Evolutionary conservation across 2,888 invertebrate genomes (phyloP).

Genomic region (Sturmia bella): DNA sequence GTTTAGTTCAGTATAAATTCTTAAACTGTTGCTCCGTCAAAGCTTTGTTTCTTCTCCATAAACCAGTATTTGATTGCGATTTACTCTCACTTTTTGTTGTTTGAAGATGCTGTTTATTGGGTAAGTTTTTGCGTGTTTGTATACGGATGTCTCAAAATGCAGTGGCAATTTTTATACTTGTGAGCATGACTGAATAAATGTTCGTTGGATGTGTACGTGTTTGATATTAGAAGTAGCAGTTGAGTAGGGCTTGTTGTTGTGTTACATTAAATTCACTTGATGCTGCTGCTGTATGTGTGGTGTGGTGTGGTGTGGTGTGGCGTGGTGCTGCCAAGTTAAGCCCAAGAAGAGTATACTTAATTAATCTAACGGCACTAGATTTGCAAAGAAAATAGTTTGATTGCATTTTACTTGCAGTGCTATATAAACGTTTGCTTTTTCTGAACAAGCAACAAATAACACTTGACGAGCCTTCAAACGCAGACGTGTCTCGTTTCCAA

Average conservation of each 20-base stretch:
- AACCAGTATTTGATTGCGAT: conserved; percentile 17
- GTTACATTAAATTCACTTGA: conserved; percentile 52
- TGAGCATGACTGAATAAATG: neutral
- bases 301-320: conserved; percentile 1
- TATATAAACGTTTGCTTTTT: conserved; percentile 78
- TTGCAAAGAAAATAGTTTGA: conserved; percentile 60
- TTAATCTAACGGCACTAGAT: conserved; percentile 62
- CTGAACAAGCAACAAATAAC: conserved; percentile 74
- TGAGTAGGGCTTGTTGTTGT: conserved; percentile 44
- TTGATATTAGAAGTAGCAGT: conserved; percentile 5
- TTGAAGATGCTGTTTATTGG: conserved; percentile 41
- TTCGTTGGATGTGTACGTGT: conserved; percentile 2
- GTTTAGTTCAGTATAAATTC: conserved; percentile 25
- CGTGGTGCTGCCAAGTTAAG: conserved; percentile 51
- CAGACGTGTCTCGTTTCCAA: conserved; percentile 72
- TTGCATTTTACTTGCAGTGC: conserved; percentile 69
- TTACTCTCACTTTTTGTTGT: conserved; percentile 45
- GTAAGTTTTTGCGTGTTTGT: conserved; percentile 3
- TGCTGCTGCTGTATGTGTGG: conserved; percentile 45
- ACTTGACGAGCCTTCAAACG: conserved; percentile 78
- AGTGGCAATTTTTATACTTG: conserved; percentile 35
- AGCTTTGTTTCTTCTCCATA: conserved; percentile 51
- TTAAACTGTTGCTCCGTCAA: conserved; percentile 16
- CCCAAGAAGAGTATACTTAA: conserved; percentile 53
- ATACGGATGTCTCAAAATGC: conserved; percentile 18